phyloP scores from a whole-genome alignment of 2,888 invertebrate genomes.

The Pediacus dermestoides region DNA sequence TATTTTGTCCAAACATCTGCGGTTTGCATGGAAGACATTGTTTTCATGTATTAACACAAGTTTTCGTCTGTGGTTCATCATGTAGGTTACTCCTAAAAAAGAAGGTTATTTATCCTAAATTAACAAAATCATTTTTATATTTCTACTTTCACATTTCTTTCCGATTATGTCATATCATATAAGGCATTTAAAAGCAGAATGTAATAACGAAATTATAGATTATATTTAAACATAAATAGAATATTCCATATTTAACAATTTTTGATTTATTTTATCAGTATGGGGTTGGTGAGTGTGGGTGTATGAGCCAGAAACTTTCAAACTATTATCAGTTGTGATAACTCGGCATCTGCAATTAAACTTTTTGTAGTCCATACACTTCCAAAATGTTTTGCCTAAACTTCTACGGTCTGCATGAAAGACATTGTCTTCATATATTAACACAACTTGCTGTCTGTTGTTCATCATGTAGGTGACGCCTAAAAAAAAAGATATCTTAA shows the following conservation, averaged over 20 bases:
- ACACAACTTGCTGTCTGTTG: neutral
- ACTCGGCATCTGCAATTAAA: neutral
- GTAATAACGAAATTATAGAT: too few relatives aligned
- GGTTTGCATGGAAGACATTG: slow-evolving; percentile 1
- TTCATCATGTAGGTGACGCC: neutral
- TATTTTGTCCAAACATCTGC: neutral
- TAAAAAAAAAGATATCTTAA: neutral
- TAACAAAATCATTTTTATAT: too few relatives aligned
- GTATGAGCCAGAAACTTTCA: neutral
- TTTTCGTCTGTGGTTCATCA: neutral
- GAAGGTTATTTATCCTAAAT: too few relatives aligned
- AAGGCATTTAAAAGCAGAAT: too few relatives aligned
- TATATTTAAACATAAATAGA: too few relatives aligned
- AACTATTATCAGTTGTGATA: slow-evolving; percentile 1
- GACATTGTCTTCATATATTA: neutral
- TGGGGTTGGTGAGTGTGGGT: slow-evolving; percentile 1
- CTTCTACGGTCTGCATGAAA: neutral
- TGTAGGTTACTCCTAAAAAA: neutral
- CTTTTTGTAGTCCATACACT: slow-evolving; percentile 1
- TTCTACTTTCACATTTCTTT: too few relatives aligned
- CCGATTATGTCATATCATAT: too few relatives aligned
- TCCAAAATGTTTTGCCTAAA: neutral
- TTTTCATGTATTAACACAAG: neutral
- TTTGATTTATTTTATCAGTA: neutral
- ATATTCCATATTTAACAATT: neutral